Base-by-base conservation (phyloP, 2,113 vertebrate species). In the Carettochelys insculpta region DNA sequence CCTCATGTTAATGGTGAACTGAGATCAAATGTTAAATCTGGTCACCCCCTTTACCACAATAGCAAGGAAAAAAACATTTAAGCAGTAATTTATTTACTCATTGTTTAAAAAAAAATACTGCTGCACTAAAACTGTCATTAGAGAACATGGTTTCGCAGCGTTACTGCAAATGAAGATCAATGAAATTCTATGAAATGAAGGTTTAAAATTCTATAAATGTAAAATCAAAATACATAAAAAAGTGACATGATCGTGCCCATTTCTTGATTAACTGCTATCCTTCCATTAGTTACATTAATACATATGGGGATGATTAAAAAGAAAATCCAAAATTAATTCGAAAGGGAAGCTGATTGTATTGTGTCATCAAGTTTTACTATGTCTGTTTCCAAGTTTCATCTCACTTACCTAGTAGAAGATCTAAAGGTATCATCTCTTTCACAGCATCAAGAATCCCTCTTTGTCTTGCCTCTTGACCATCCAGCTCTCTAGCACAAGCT, bases 351-450 rank as follows among this genome's bases (percentile, higher is more conserved):
- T 56, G 16, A 34, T 7, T 1, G 41, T 10, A n/a, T 11, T 51
- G 24, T 58, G 22, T 38, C n/a, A 51, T 9, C 43, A 47, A 76
- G 47, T 11, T 56, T 6, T 50, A 45, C 20, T 11, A 24, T 6
- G 45, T 0, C 2, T 78, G 25, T 38, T 58, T 92, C 27, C 4
- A 65, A 31, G 45, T 77, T 83, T 88, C 1, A 0, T 20, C 82
- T 38, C 24, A 88, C 94, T 97, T 98, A 99, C 99, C 99, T 94
- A 99, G 97, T 71, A 99, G 98, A 89, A 99, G 98, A 94, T 99
- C 99, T 97, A 99, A 98, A 34, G 99, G 99, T 94, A 99, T 99
- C 99, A 99, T 99, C 96, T 99, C 99, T 97, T 99, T 99, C 41
- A 99, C 99, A 73, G 99, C 99, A 96, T 99, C 99, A 88, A 99